phyloP scores from a whole-genome alignment of 2,888 invertebrate species.

The Acanthosoma haemorrhoidale region DNA sequence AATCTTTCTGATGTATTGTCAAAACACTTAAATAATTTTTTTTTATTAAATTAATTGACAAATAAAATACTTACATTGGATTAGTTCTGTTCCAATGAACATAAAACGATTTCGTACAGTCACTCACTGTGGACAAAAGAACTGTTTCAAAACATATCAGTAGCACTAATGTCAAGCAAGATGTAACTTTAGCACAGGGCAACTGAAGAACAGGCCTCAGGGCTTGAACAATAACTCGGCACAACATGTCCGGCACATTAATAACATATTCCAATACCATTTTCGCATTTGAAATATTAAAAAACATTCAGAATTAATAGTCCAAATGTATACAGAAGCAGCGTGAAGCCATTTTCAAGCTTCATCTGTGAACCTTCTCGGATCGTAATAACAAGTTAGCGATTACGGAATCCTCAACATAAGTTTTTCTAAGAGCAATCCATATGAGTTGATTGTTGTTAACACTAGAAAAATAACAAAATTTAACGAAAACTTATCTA shows the following conservation, averaged over 20 bases:
- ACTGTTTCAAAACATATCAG: constrained; percentile 55
- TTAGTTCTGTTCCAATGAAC: constrained; percentile 89
- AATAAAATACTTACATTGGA: constrained; percentile 61
- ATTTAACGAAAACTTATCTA: constrained; percentile 15
- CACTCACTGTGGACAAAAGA: constrained; percentile 56
- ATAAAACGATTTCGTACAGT: constrained; percentile 76
- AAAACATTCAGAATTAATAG: constrained; percentile 28
- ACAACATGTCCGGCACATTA: constrained; percentile 40
- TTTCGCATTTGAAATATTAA: constrained; percentile 30
- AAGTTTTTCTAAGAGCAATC: constrained; percentile 16
- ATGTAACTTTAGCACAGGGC: constrained; percentile 46
- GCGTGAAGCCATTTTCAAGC: constrained; percentile 40
- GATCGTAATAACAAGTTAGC: neutral
- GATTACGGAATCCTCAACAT: neutral
- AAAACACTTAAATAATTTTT: neutral
- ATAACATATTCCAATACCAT: constrained; percentile 43
- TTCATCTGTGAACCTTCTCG: constrained; percentile 33
- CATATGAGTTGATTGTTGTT: neutral
- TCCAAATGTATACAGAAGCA: constrained; percentile 33
- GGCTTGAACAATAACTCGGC: constrained; percentile 39
- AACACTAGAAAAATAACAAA: constrained; percentile 9
- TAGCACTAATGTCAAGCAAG: constrained; percentile 53
- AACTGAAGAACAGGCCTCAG: constrained; percentile 40
- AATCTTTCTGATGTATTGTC: neutral
- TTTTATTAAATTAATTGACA: neutral